Percentiles rank a stretch among this genome's conserved stretches.
Conservation (phyloP, 2,113 vertebrate genomes). For the Phalacrocorax brasilianus region DNA sequence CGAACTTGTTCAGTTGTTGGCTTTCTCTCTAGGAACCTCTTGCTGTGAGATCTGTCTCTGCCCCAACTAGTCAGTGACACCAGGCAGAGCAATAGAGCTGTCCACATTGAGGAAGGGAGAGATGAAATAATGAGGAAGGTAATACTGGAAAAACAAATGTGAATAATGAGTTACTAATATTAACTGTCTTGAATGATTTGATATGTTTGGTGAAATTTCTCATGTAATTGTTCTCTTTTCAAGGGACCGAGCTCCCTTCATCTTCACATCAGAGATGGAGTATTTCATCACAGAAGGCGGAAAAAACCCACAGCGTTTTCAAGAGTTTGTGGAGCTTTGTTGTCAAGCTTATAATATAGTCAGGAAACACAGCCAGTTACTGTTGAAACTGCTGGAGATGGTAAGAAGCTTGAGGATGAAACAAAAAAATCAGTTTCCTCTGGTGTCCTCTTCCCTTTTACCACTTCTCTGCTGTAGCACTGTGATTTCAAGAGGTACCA, state of each 20-base stretch:
- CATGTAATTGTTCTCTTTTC: conserved; percentile 24
- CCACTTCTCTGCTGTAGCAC: neutral
- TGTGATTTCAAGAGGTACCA: neutral
- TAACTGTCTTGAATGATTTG: neutral
- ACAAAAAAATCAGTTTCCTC: conserved; percentile 10
- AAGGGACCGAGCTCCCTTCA: conserved; percentile 88
- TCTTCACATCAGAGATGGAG: conserved; percentile 92
- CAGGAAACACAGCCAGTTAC: conserved; percentile 78
- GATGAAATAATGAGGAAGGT: neutral
- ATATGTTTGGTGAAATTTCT: neutral
- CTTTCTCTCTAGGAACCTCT: neutral
- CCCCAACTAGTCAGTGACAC: neutral
- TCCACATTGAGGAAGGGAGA: neutral
- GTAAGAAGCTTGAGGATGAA: conserved; percentile 70
- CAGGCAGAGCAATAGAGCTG: neutral
- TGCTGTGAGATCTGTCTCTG: neutral
- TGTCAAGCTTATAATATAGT: conserved; percentile 86
- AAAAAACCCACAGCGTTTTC: conserved; percentile 80
- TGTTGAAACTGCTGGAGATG: conserved; percentile 87
- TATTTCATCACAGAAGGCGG: conserved; percentile 90
- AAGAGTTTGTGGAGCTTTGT: conserved; percentile 90
- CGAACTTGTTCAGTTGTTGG: neutral
- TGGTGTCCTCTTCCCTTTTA: neutral
- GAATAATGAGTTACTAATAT: neutral
- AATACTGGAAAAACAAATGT: neutral